Percentiles rank a stretch among this genome's conserved stretches.
Evolutionary conservation across 2,113 vertebrate genomes (phyloP).

Genomic region (Rynchops niger): DNA sequence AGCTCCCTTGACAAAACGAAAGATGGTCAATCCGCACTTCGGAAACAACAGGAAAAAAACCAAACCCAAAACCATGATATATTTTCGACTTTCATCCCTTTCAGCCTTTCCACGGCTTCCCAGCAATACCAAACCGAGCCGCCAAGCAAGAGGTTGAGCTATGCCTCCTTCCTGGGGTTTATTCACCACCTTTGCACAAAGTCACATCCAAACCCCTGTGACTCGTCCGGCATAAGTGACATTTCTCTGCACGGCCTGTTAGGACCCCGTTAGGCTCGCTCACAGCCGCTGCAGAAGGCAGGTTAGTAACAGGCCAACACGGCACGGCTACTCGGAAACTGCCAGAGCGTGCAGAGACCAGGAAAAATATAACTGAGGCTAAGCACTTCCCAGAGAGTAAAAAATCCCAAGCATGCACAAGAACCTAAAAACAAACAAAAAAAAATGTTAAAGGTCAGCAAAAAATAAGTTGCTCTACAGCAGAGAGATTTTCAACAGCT

Average conservation of each 20-base stretch:
- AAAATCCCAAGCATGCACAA: conserved; percentile 5
- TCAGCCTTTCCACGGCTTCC: background rate
- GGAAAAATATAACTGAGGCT: background rate
- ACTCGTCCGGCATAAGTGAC: background rate
- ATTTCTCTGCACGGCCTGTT: background rate
- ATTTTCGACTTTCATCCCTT: background rate
- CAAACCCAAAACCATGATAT: background rate
- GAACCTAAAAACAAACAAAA: background rate
- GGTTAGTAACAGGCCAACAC: background rate
- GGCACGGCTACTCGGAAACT: background rate
- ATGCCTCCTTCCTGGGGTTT: background rate
- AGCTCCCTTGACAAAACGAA: background rate
- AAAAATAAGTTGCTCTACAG: conserved; percentile 8
- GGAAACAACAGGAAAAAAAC: background rate
- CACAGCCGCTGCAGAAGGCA: background rate
- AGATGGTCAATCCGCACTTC: background rate
- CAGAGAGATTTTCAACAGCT: background rate
- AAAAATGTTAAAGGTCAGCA: background rate
- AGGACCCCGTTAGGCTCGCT: background rate
- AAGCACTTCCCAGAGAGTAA: conserved; percentile 10
- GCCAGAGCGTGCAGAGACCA: background rate
- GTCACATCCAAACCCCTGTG: background rate
- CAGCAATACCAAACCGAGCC: background rate
- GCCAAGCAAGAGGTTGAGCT: background rate
- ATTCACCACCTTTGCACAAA: background rate